phyloP scores from a whole-genome alignment of 2,888 invertebrate genomes.

The Amiota communis region DNA sequence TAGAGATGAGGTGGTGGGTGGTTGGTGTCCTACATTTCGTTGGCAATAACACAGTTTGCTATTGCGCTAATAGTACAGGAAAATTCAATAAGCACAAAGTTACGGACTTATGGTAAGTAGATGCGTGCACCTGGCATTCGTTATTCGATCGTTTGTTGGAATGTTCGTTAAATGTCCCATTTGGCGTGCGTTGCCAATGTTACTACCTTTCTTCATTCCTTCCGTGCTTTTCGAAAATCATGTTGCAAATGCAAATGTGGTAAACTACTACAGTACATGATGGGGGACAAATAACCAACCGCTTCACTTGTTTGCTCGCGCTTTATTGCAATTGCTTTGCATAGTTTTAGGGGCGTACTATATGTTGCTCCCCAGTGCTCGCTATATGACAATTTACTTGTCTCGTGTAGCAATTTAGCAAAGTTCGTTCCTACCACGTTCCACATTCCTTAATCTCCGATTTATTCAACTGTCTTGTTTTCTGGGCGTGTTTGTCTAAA shows the following conservation, averaged over 20 bases:
- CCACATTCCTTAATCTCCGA: no score
- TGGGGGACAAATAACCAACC: slow-evolving; percentile 7
- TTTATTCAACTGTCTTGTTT: no score
- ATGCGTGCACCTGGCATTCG: slow-evolving; percentile 1
- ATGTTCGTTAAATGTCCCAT: slow-evolving; percentile 25
- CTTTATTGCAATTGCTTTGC: slow-evolving; percentile 12
- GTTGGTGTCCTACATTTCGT: no score
- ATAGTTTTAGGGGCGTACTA: slow-evolving; percentile 16
- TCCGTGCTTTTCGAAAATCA: background rate
- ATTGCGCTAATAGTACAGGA: background rate
- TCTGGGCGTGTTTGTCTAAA: background rate
- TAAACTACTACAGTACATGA: background rate
- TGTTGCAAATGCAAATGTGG: slow-evolving; percentile 16
- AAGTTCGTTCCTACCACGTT: background rate
- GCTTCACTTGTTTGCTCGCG: background rate
- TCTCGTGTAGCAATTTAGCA: slow-evolving; percentile 7
- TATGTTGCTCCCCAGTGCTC: no score
- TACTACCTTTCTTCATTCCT: background rate
- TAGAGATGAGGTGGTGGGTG: no score
- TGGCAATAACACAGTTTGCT: no score
- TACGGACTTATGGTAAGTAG: background rate
- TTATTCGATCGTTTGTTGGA: slow-evolving; percentile 23
- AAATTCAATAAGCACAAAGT: background rate
- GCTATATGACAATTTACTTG: slow-evolving; percentile 16
- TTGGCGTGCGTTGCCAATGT: slow-evolving; percentile 17